Conservation (phyloP, 2,797 vertebrate species). For the Sebastolobus alascanus region DNA sequence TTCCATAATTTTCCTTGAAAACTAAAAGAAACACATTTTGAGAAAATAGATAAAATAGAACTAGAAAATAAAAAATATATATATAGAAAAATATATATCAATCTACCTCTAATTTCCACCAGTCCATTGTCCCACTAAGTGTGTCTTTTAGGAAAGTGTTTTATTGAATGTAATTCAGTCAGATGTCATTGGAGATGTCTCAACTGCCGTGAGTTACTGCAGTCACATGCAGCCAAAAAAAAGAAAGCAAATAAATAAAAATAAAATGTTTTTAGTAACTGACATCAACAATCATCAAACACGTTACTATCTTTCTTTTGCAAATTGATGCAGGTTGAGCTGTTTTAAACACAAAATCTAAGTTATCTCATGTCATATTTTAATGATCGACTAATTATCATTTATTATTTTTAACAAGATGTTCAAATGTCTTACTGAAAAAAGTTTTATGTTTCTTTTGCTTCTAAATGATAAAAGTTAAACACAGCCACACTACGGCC, state of each 20-base stretch:
- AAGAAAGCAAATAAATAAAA: not conserved
- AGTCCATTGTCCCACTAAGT: not conserved
- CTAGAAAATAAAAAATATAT: too few species aligned
- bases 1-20: accelerated
- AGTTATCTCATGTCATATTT: not conserved
- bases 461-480: not conserved
- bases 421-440: not conserved
- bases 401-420: not conserved
- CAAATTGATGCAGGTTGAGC: not conserved
- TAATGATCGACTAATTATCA: not conserved
- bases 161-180: not conserved
- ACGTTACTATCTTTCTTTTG: not conserved
- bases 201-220: not conserved
- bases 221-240: not conserved
- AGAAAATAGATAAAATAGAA: not conserved
- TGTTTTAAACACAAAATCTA: not conserved
- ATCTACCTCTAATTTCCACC: not conserved
- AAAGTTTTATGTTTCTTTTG: not conserved
- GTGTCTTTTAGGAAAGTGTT: not conserved
- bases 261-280: not conserved
- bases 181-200: not conserved
- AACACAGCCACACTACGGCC: not conserved
- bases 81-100: not conserved
- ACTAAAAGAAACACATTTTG: not conserved
- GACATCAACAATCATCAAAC: not conserved